Evolutionary conservation across 2,888 invertebrate species (phyloP).

Genomic region (Elmis aenea): DNA sequence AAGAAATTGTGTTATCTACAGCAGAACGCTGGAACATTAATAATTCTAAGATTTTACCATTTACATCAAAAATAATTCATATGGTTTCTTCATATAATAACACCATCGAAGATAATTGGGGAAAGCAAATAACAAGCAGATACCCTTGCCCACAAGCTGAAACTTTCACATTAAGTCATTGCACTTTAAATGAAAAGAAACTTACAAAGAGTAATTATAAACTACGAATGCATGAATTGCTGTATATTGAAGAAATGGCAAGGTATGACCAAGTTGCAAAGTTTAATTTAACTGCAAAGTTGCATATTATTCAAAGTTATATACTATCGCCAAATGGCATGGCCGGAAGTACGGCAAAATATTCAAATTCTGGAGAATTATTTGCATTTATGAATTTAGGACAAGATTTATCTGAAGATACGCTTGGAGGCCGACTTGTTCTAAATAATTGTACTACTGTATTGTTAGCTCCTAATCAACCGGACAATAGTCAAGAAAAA

Average conservation of each 20-base stretch:
- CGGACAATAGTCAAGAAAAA: constrained; percentile 27
- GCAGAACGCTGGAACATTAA: constrained; percentile 54
- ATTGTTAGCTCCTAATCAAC: constrained; percentile 45
- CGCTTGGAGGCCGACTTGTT: constrained; percentile 72
- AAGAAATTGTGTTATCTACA: constrained; percentile 58
- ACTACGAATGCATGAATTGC: constrained; percentile 67
- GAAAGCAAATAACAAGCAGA: constrained; percentile 52
- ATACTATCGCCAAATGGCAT: constrained; percentile 63
- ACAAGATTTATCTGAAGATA: constrained; percentile 75
- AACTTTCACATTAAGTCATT: constrained; percentile 63
- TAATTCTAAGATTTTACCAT: constrained; percentile 45
- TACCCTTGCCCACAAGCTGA: constrained; percentile 65
- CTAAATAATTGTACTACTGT: constrained; percentile 71
- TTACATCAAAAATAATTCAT: constrained; percentile 31
- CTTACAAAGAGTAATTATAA: constrained; percentile 66
- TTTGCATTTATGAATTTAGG: constrained; percentile 68
- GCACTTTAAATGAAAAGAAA: constrained; percentile 58
- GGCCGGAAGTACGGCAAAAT: constrained; percentile 68
- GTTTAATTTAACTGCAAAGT: constrained; percentile 61
- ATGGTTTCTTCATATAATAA: constrained; percentile 24
- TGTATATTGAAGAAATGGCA: constrained; percentile 74
- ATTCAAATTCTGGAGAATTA: constrained; percentile 69
- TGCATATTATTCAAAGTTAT: constrained; percentile 63
- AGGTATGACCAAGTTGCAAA: constrained; percentile 64
- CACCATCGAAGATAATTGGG: constrained; percentile 47